These are phyloP conservation scores for Rhopalosiphum nymphaeae DNA, from an alignment of 2,888 invertebrate genomes.

Conservation along the genomic window DNA sequence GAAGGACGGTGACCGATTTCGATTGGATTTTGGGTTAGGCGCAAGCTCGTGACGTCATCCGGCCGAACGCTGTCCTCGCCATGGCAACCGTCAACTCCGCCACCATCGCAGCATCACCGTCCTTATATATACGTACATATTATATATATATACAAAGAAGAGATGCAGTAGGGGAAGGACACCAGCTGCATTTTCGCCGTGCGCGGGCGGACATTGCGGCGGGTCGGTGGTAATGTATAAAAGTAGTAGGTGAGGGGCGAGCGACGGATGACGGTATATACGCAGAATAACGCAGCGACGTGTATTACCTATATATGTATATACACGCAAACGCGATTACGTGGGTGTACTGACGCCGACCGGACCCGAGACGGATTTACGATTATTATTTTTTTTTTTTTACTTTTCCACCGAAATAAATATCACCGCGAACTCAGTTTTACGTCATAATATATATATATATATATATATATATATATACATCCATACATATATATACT, in stretches of 20 bases:
- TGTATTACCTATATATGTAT: background rate
- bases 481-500: background rate
- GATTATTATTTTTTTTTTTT: background rate
- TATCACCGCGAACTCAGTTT: background rate
- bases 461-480: background rate
- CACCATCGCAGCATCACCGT: background rate
- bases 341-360: conserved; percentile 11
- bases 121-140: background rate
- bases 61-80: conserved; percentile 43
- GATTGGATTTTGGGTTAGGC: conserved; percentile 49
- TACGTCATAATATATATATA: background rate
- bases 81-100: conserved; percentile 40
- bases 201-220: background rate
- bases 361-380: conserved; percentile 9
- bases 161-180: background rate
- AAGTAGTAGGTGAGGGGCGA: background rate
- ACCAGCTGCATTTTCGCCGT: conserved; percentile 43
- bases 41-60: conserved; percentile 56
- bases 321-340: background rate
- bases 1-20: conserved; percentile 38
- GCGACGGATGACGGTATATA: background rate
- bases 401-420: background rate
- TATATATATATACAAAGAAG: background rate
- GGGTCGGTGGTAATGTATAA: background rate
- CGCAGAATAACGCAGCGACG: background rate